Base-by-base conservation (phyloP, 2,888 invertebrate genomes). In the Koerneria pararmatus region DNA sequence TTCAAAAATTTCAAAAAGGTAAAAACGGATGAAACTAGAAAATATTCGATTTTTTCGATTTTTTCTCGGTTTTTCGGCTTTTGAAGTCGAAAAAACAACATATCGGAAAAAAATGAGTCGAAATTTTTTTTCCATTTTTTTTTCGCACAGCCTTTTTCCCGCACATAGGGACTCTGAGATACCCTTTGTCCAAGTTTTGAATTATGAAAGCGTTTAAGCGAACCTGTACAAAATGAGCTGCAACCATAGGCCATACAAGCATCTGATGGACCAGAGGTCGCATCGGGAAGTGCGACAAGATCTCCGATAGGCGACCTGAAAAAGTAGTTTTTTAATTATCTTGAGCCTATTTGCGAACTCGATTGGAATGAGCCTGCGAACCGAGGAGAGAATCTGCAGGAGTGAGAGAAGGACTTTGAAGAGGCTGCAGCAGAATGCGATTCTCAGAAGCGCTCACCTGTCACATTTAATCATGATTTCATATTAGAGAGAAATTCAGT, bases 221-320 rank as follows among this genome's bases (percentile, higher is more conserved):
- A 77, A 90, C 91, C 88, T 95, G 93, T 89, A 94, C 93, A 65
- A 95, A 89, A 84, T 95, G 93, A 0, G 92, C 91, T 0, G 93
- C 92, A 0, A 92, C 90, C 0, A 93, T 90, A 15, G 91, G 91
- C 95, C 95, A 95, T 37, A 87, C 89, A 74, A 91, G 90, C 89
- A 95, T 91, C 63, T 93, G 89, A 83, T 95, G 95, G 53, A 93
- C 89, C 27, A 75, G 49, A 15, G 74, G 79, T 66, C 71, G 79
- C 75, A 69, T 77, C 5, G 74, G 69, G n/a, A 75, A 69, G 6
- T 72, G 67, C 8, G 71, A 67, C 3, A 74, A 67, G 2, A 74
- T 68, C 31, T 75, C 74, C 2, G 73, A 73, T 27, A 74, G 57
- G 34, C 65, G 53, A 41, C 51, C 68, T 35, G 62, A 27, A 57